Evolutionary conservation across 2,797 vertebrate genomes (phyloP).

Genomic region (Catharus ustulatus): DNA sequence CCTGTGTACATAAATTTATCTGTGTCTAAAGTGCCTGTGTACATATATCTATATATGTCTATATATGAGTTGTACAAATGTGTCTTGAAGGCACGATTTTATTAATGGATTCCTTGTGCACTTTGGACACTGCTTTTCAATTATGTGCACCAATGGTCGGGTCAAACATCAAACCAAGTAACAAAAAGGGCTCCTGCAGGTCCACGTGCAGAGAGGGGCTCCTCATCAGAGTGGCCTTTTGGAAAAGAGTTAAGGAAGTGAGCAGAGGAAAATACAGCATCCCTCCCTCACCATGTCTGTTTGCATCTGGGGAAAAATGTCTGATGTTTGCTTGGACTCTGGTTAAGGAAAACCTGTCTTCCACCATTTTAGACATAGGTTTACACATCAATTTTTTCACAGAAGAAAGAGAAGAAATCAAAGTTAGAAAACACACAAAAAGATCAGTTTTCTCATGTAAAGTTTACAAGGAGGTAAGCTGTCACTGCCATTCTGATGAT

Average conservation of each 20-base stretch:
- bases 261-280: background rate
- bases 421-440: background rate
- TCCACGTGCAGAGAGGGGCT: background rate
- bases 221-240: background rate
- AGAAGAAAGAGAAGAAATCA: background rate
- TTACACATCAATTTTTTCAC: background rate
- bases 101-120: background rate
- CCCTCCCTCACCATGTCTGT: background rate
- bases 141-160: background rate
- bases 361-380: background rate
- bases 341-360: background rate
- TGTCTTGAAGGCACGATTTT: background rate
- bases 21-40: background rate
- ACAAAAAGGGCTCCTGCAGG: background rate
- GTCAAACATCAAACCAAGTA: background rate
- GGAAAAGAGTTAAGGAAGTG: background rate
- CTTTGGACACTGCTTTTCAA: background rate
- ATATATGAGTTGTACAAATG: background rate
- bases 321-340: background rate
- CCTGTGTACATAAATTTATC: background rate
- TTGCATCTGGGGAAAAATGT: background rate
- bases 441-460: background rate
- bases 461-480: background rate
- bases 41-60: background rate
- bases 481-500: background rate